Base-by-base conservation (phyloP, 2,113 vertebrate genomes). In the Peucedramus taeniatus region DNA sequence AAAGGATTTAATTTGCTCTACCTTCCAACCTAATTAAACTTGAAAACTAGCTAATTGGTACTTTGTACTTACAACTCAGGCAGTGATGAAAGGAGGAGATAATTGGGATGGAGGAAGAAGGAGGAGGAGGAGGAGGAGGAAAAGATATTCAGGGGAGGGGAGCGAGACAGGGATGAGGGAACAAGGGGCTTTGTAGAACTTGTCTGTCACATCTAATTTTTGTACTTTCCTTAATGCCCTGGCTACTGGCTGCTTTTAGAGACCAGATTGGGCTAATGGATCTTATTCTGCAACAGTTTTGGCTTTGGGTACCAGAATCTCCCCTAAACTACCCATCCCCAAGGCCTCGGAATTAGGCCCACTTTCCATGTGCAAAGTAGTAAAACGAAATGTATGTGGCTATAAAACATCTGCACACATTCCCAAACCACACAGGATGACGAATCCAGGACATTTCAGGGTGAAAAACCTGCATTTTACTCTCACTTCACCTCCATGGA, bases 1-100 rank as follows among this genome's bases (percentile, higher is more conserved):
- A 98, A 97, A 97, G 98, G 94, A 96, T 98, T 97, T 97, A 97
- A 98, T 98, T 98, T 95, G 93, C 97, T 97, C 90, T 96, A 97
- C 96, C 98, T 97, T 97, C 96, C 97, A 96, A 97, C 97, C 97
- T 97, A 98, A 97, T 97, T 98, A 98, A 98, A 97, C 90, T 96
- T 96, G 97, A 98, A 98, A 97, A 98, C 92, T 94, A 97, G 95
- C 97, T 98, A 97, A 98, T 96, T 97, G 97, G 97, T 95, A 88
- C 97, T 97, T 97, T 97, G 96, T 97, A 97, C 96, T 98, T 96
- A 75, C 75, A 94, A 90, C 96, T 94, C 91, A 0, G 54, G 81
- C 95, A 91, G 70, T 96, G 97, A 97, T 97, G 91, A 97, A 97
- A 97, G 95, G 6, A 92, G 69, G 87, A 95, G 96, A 97, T 97